phyloP scores from a whole-genome alignment of 2,888 invertebrate species.

The Stenodema calcarata region DNA sequence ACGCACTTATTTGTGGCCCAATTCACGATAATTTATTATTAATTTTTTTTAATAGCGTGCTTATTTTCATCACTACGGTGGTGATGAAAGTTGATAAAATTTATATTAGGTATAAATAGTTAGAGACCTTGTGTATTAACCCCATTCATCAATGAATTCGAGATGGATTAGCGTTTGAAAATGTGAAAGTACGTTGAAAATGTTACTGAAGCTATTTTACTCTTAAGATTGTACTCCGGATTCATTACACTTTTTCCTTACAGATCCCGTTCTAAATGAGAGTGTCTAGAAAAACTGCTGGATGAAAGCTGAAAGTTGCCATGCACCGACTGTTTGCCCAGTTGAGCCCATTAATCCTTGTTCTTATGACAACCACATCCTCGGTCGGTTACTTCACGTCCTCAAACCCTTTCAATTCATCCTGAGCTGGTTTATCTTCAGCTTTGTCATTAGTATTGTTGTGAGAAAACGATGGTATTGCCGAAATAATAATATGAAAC shows the following conservation, averaged over 20 bases:
- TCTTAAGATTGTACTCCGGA: not conserved
- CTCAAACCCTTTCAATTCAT: not conserved
- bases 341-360: not conserved
- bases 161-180: too few species aligned
- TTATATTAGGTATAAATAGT: too few species aligned
- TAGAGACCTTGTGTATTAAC: too few species aligned
- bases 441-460: not conserved
- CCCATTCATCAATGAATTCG: too few species aligned
- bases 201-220: not conserved
- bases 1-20: too few species aligned
- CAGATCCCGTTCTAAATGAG: not conserved
- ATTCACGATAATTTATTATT: too few species aligned
- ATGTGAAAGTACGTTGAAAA: not conserved
- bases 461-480: not conserved
- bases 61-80: too few species aligned
- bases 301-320: not conserved
- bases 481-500: not conserved
- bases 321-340: not conserved
- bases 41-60: too few species aligned
- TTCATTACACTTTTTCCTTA: not conserved
- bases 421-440: not conserved
- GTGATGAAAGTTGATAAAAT: too few species aligned
- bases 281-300: not conserved
- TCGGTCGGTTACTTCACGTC: not conserved
- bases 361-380: not conserved